These are phyloP conservation scores for Matsumyia berberina DNA, from an alignment of 2,888 invertebrate species.

Conservation along the genomic window DNA sequence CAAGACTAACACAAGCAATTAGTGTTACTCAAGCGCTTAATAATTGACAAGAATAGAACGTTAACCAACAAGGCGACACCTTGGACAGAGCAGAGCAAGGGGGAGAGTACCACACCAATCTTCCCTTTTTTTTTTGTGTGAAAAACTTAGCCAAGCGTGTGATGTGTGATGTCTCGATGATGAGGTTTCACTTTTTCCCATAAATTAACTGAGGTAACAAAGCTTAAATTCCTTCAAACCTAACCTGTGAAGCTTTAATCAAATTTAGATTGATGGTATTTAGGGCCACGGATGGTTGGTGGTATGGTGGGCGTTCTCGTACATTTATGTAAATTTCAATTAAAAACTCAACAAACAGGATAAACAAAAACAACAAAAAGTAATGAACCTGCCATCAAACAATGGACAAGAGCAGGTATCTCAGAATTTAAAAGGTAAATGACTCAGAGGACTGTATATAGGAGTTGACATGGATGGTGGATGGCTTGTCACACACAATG, in stretches of 20 bases:
- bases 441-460: constrained; percentile 32
- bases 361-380: constrained; percentile 11
- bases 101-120: background rate
- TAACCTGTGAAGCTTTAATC: constrained; percentile 55
- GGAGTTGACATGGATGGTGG: constrained; percentile 37
- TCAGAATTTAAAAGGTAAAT: constrained; percentile 26
- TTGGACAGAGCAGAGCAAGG: background rate
- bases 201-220: constrained; percentile 63
- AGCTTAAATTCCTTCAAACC: constrained; percentile 34
- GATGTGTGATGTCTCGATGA: constrained; percentile 40
- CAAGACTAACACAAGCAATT: constrained; percentile 51
- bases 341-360: constrained; percentile 32
- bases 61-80: constrained; percentile 8
- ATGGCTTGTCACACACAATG: constrained; percentile 50
- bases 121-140: constrained; percentile 41
- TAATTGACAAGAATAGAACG: constrained; percentile 39
- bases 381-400: constrained; percentile 11
- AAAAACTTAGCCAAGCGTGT: constrained; percentile 61
- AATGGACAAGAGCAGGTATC: constrained; percentile 1
- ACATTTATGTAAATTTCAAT: constrained; percentile 60
- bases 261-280: constrained; percentile 40
- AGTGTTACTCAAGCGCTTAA: constrained; percentile 32
- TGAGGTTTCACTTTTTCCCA: constrained; percentile 65
- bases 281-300: constrained; percentile 4
- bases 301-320: background rate